Evolutionary conservation across 2,888 invertebrate genomes (phyloP).

Genomic region (Tetragnatha montana): DNA sequence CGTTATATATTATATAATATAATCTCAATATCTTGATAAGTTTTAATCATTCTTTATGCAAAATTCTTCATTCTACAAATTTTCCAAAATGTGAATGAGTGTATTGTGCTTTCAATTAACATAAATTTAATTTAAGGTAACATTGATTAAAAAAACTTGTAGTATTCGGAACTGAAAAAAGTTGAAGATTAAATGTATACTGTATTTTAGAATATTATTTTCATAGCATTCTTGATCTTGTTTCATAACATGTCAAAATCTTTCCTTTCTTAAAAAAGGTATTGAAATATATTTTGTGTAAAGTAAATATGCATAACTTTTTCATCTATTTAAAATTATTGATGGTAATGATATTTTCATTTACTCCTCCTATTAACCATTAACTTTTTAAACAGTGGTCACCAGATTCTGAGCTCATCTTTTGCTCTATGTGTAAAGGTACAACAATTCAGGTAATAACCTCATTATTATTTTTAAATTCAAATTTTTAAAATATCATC

Average conservation of each 20-base stretch:
- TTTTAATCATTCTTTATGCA: no score
- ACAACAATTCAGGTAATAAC: conserved; percentile 43
- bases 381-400: conserved; percentile 55
- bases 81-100: no score
- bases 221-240: background rate
- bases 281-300: no score
- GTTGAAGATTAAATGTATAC: background rate
- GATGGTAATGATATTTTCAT: background rate
- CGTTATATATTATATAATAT: no score
- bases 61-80: no score
- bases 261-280: no score
- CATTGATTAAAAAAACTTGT: no score
- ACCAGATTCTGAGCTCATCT: conserved; percentile 57
- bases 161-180: no score
- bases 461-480: background rate
- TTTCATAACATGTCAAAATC: background rate
- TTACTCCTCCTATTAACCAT: no score
- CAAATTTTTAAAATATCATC: background rate
- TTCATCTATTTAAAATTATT: background rate
- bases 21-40: no score
- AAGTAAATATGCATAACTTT: background rate
- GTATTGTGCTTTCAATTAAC: no score
- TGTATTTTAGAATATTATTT: background rate
- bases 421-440: conserved; percentile 29
- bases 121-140: no score